A percentile compares a stretch with the other conserved stretches of the same genome.
phyloP scores from a whole-genome alignment of 2,797 vertebrate species.

The Hyperoplus immaculatus region DNA sequence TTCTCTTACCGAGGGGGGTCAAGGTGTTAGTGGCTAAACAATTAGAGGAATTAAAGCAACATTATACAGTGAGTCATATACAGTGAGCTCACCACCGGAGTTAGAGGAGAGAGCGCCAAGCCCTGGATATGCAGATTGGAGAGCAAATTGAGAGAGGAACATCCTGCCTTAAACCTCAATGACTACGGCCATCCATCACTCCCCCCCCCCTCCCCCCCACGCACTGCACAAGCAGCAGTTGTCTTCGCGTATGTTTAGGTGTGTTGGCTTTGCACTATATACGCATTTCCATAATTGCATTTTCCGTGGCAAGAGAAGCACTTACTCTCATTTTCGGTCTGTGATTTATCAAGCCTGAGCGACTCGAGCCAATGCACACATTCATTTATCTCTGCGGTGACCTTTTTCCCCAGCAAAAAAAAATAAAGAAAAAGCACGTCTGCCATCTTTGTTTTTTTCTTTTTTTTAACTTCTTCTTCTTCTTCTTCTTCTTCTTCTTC shows the following conservation, averaged over 20 bases:
- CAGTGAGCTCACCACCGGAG: constrained; percentile 3
- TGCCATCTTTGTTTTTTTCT: constrained; percentile 63
- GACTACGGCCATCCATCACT: constrained; percentile 78
- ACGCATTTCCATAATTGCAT: constrained; percentile 84
- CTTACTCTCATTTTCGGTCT: constrained; percentile 78
- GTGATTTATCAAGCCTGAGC: constrained; percentile 78
- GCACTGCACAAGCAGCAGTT: constrained; percentile 56
- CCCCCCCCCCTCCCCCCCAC: background rate
- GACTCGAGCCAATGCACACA: constrained; percentile 74
- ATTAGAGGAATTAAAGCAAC: constrained; percentile 42
- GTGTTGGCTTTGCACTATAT: constrained; percentile 61
- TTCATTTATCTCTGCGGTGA: constrained; percentile 77
- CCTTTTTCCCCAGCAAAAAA: constrained; percentile 70
- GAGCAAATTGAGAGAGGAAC: constrained; percentile 80
- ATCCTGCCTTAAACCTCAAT: constrained; percentile 72
- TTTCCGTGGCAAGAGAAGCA: constrained; percentile 74
- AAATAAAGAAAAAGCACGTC: background rate
- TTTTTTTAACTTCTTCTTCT: too few relatives aligned
- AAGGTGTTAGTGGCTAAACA: constrained; percentile 42
- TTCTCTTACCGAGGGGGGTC: constrained; percentile 44
- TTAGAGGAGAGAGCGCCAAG: constrained; percentile 25
- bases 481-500: background rate
- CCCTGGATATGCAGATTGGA: constrained; percentile 75
- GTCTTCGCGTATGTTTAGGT: constrained; percentile 75
- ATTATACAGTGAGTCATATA: constrained; percentile 32